Base-by-base conservation (phyloP, 2,888 invertebrate genomes). In the Melitaea athalia region DNA sequence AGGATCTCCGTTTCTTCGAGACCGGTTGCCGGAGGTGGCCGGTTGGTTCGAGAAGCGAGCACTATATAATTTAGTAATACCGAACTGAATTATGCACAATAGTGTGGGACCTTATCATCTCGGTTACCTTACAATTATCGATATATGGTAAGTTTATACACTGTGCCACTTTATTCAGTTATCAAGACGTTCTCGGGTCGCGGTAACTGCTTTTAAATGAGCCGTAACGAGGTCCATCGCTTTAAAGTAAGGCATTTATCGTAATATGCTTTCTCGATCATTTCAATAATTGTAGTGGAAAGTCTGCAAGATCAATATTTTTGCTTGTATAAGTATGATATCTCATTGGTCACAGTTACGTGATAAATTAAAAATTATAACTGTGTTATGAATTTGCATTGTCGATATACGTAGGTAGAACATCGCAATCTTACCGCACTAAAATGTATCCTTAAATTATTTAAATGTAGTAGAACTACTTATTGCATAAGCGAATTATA, bases 31-130 rank as follows among this genome's bases (percentile, higher is more conserved):
- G 76, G 75, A 70, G 66, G 74, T 72, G 73, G 74, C 64, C 60
- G 73, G 65, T 70, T 60, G 45, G 67, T 68, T 70, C 70, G 60
- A 62, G 64, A 70, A 72, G 66, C 59, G 70, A 60, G 71, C 55
- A 78, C 83, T 80, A 79, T 87, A 85, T 91, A 90, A 90, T 91
- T 91, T 87, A 82, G 86, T 85, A 86, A 87, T 88, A 82, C 81
- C 81, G 86, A 80, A 81, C 83, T 83, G 86, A 83, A 90, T 91
- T 90, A 90, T 84, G 85, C 85, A 89, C 87, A 87, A 88, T 89
- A 86, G 90, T 86, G 85, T 80, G 85, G 81, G 83, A 81, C 80
- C 68, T 87, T 89, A 87, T 87, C 89, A 79, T 80, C 81, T 76
- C 79, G 63, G 81, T 86, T 85, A 85, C 86, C 82, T 82, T 88